Evolutionary conservation across 1,140 invertebrate species (phyloP), one percentile per base, ranked within the genome.

Genomic region (Pseudobourletiella spinata): DNA sequence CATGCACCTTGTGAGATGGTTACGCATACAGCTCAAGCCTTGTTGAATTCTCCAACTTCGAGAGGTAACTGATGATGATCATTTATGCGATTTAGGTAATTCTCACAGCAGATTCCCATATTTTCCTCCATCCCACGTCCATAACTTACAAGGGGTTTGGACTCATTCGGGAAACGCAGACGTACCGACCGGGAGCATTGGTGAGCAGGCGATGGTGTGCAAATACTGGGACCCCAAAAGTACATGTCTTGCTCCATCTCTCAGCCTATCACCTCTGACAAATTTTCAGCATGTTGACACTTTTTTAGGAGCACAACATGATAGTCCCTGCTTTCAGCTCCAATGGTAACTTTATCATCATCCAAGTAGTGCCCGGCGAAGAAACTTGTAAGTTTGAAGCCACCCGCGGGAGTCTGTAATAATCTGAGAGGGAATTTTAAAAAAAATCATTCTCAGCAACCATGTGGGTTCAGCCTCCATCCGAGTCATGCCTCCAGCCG

Each of bases 151-250:
- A 57, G 32, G 55, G 55, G 2, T 57, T 57, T 25, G 55, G 55
- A 28, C n/a, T 20, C 16, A 25, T 57, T n/a, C 6, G 16, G 18
- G 22, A 43, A 2, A 15, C 18, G 3, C 11, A 57, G 20, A 42
- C n/a, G 22, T 57, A 42, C 22, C 3, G 15, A n/a, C 14, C 22
- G 3, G 39, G 32, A 57, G 32, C 55, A 24, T 18, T 57, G 15
- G 55, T 57, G 2, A 11, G 8, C 4, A 11, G 55, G 3, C 32
- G 55, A n/a, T 57, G 55, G 55, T 57, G 55, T 57, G 32, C 55
- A 4, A 42, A 16, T 16, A 42, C 32, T 2, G 32, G 14, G 18
- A 57, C 35, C 8, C 25, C 26, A 18, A 56, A 56, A 26, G 50
- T 52, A 52, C 8, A 22, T 18, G 11, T 18, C 35, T 42, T n/a